phyloP scores from a whole-genome alignment of 2,888 invertebrate species.

The Archips xylosteana region DNA sequence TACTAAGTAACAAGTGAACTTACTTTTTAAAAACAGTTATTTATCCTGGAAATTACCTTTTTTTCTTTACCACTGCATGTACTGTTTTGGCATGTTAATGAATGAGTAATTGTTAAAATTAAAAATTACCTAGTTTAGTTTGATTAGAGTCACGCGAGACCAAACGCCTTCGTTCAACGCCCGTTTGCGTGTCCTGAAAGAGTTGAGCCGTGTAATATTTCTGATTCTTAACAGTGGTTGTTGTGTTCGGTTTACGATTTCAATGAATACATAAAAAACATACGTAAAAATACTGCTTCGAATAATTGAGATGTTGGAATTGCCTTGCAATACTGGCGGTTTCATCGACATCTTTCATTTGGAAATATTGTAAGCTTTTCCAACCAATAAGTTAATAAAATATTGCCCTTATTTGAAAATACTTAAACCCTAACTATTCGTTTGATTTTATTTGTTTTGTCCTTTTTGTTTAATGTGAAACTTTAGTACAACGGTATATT shows the following conservation, averaged over 20 bases:
- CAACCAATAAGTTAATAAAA: too few species aligned
- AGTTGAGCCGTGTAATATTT: conserved; percentile 51
- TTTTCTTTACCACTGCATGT: conserved; percentile 26
- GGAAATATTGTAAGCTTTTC: background rate
- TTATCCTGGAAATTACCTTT: conserved; percentile 24
- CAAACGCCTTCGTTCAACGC: conserved; percentile 50
- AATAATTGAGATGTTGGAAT: background rate
- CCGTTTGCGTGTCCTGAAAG: conserved; percentile 59
- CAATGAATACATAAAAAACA: background rate
- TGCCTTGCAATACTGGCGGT: background rate
- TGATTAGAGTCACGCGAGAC: conserved; percentile 59
- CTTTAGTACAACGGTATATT: conserved; percentile 1
- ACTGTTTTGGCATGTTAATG: conserved; percentile 40
- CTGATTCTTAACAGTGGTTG: conserved; percentile 15
- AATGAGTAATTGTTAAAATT: conserved; percentile 53
- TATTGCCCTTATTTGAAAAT: too few species aligned
- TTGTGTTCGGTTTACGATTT: background rate
- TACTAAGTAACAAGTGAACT: background rate
- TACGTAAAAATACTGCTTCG: background rate
- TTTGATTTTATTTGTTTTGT: background rate
- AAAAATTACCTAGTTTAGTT: conserved; percentile 47
- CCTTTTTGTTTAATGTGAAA: background rate
- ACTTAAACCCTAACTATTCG: background rate
- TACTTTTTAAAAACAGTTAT: background rate
- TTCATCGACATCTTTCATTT: background rate